Percentiles rank a stretch among this genome's conserved stretches.
phyloP scores from a whole-genome alignment of 2,888 invertebrate genomes.

The Rhagonycha fulva region DNA sequence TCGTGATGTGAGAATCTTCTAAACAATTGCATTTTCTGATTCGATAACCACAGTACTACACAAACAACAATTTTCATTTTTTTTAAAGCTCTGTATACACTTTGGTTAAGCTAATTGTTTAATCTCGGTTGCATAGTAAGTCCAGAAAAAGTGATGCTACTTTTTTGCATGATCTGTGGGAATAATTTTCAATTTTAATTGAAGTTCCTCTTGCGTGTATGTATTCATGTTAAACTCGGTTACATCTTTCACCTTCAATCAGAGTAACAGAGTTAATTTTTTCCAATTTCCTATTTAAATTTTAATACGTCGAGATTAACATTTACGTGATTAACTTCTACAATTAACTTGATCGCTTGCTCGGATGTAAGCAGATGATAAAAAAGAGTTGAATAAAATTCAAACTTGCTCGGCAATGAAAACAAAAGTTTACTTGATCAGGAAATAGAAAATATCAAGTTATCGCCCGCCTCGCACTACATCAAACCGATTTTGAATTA shows the following conservation, averaged over 20 bases:
- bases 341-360: background rate
- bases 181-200: background rate
- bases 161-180: background rate
- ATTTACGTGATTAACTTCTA: background rate
- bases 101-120: background rate
- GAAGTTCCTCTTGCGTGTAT: background rate
- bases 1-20: background rate
- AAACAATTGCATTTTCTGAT: background rate
- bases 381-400: background rate
- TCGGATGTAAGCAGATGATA: background rate
- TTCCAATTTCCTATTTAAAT: background rate
- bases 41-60: background rate
- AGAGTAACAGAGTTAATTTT: background rate
- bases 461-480: no score
- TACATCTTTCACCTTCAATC: background rate
- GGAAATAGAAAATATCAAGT: background rate
- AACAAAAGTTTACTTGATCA: background rate
- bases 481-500: background rate
- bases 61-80: no score
- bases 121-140: background rate
- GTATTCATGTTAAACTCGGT: background rate
- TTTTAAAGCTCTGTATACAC: no score
- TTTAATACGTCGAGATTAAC: background rate
- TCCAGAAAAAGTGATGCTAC: background rate
- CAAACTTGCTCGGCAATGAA: background rate